Evolutionary conservation across 1,140 invertebrate species (phyloP), one percentile per base, ranked within the genome.

Genomic region (Saxidomus purpurata): DNA sequence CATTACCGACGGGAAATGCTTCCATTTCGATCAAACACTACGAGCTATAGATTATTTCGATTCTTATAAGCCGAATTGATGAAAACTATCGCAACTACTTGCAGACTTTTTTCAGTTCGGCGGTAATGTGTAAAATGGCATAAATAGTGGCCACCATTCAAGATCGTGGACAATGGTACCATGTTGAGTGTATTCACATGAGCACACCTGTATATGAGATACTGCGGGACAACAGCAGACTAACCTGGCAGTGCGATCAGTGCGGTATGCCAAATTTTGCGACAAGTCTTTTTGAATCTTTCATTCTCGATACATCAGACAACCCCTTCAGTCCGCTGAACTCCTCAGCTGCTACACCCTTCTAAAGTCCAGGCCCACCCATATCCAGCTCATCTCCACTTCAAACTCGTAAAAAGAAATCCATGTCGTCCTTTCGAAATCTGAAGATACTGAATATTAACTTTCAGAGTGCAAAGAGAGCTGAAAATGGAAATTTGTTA

Each of bases 111-210:
- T n/a, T n/a, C n/a, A n/a, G n/a, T n/a, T n/a, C n/a, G n/a, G n/a
- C n/a, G n/a, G n/a, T n/a, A n/a, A n/a, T n/a, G n/a, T n/a, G n/a
- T n/a, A n/a, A n/a, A n/a, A n/a, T n/a, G n/a, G n/a, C n/a, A n/a
- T n/a, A n/a, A n/a, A n/a, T n/a, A n/a, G n/a, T n/a, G n/a, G n/a
- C n/a, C n/a, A n/a, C n/a, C n/a, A n/a, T n/a, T n/a, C n/a, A n/a
- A n/a, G 82, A 81, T 59, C 85, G 81, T 28, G n/a, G 55, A 43
- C 63, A 63, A 28, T 90, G 89, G 89, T 90, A 90, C 36, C 89
- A 90, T 61, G 49, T 38, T 3, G 25, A 83, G 34, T 84, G 81
- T 47, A 89, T 85, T 81, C 55, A 79, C 34, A 89, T 89, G 59
- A 40, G 59, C 28, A 47, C 63, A 25, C 22, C 17, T 22, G 47